Percentiles rank a stretch among this genome's conserved stretches.
Conservation (phyloP, 2,113 vertebrate species). For the Muscicapa adusta region DNA sequence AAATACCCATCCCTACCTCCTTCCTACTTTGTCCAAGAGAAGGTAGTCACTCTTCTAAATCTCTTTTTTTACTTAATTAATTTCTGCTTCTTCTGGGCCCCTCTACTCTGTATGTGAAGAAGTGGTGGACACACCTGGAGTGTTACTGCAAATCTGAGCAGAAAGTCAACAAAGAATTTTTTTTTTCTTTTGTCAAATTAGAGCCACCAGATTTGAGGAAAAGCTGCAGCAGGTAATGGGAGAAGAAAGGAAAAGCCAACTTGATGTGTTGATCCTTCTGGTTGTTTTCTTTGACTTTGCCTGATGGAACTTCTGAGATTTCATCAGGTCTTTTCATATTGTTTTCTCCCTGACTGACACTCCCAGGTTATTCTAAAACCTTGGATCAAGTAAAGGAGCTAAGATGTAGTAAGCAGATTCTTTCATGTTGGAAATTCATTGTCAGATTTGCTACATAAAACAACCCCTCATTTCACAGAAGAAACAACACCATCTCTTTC, state of each 20-base stretch:
- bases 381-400: conserved; percentile 51
- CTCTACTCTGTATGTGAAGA: not conserved
- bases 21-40: not conserved
- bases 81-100: not conserved
- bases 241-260: not conserved
- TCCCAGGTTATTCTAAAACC: conserved; percentile 43
- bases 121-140: not conserved
- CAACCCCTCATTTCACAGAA: conserved; percentile 45
- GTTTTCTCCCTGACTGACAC: conserved; percentile 39
- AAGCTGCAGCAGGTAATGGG: not conserved
- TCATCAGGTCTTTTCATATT: conserved; percentile 26
- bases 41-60: not conserved
- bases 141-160: not conserved
- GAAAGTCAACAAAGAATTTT: not conserved
- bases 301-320: conserved; percentile 11
- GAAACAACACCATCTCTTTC: conserved; percentile 42
- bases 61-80: not conserved
- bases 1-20: not conserved
- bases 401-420: conserved; percentile 22
- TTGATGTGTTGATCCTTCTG: not conserved
- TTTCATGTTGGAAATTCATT: conserved; percentile 57
- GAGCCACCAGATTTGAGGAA: not conserved
- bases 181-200: not conserved
- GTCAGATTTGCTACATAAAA: conserved; percentile 58
- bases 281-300: conserved; percentile 16